Conservation (phyloP, 2,113 vertebrate genomes). For the Carassius auratus region DNA sequence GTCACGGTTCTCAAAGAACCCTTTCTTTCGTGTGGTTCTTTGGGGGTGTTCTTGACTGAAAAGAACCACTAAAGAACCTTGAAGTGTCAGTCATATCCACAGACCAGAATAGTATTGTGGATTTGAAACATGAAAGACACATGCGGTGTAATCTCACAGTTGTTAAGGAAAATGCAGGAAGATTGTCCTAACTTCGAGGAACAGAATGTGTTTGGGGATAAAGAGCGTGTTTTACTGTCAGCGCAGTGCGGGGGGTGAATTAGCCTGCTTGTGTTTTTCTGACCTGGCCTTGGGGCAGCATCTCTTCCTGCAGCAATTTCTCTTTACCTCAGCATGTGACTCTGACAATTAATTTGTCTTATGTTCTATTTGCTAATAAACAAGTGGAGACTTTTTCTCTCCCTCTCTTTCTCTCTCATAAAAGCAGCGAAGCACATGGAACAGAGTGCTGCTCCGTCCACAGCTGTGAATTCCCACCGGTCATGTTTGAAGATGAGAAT, state of each 20-base stretch:
- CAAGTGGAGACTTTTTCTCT: constrained; percentile 22
- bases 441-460: constrained; percentile 14
- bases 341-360: constrained; percentile 54
- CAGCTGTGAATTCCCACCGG: constrained; percentile 43
- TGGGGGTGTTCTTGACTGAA: no score
- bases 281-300: constrained; percentile 53
- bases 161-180: neutral
- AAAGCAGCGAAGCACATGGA: constrained; percentile 20
- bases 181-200: neutral
- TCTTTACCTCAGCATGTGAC: constrained; percentile 48
- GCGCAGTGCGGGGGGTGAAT: constrained; percentile 61
- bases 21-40: no score
- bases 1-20: no score
- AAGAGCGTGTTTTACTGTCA: constrained; percentile 72
- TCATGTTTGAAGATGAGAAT: constrained; percentile 35
- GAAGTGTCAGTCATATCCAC: neutral
- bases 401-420: neutral
- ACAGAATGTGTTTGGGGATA: constrained; percentile 55
- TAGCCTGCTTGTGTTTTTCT: constrained; percentile 55
- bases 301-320: constrained; percentile 45
- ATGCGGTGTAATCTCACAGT: neutral
- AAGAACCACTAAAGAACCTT: neutral
- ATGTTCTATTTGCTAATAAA: constrained; percentile 42
- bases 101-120: neutral
- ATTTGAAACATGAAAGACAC: neutral